Percentiles rank a stretch among this genome's conserved stretches.
These are phyloP conservation scores for Homalodisca vitripennis DNA, from an alignment of 1,140 invertebrate species.

Conservation along the genomic window DNA sequence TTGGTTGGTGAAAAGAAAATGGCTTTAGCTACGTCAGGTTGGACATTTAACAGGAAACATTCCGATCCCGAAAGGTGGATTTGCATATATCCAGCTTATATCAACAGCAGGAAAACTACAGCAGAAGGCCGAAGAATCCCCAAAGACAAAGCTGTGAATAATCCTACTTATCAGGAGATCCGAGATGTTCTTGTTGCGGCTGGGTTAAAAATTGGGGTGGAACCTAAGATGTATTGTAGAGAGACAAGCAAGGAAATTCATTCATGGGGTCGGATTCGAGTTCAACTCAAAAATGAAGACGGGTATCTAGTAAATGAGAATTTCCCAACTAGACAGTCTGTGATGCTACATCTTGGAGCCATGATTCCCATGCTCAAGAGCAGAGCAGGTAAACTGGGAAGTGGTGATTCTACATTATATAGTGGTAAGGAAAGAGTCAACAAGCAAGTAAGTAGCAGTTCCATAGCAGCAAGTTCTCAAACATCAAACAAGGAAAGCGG, in stretches of 20 bases:
- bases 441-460: too few species aligned
- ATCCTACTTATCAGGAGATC: slow-evolving; percentile 93
- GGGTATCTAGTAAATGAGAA: slow-evolving; percentile 70
- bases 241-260: slow-evolving; percentile 77
- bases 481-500: too few species aligned
- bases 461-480: too few species aligned
- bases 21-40: too few species aligned
- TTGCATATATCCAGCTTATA: slow-evolving; percentile 94
- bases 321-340: slow-evolving; percentile 63
- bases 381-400: too few species aligned
- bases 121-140: slow-evolving; percentile 82
- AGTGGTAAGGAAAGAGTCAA: too few species aligned
- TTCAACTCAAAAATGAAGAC: slow-evolving; percentile 92
- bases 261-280: slow-evolving; percentile 81
- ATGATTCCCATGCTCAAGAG: too few species aligned
- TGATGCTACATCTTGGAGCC: too few species aligned
- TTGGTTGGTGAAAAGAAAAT: too few species aligned
- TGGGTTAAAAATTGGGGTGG: slow-evolving; percentile 81
- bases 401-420: too few species aligned
- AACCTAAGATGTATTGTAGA: slow-evolving; percentile 92
- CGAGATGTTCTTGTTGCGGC: slow-evolving; percentile 82
- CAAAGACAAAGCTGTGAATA: slow-evolving; percentile 86
- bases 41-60: too few species aligned
- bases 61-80: slow-evolving; percentile 77
- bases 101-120: slow-evolving; percentile 90